Base-by-base conservation (phyloP, 1,140 invertebrate genomes). In the Monomorium pharaonis region DNA sequence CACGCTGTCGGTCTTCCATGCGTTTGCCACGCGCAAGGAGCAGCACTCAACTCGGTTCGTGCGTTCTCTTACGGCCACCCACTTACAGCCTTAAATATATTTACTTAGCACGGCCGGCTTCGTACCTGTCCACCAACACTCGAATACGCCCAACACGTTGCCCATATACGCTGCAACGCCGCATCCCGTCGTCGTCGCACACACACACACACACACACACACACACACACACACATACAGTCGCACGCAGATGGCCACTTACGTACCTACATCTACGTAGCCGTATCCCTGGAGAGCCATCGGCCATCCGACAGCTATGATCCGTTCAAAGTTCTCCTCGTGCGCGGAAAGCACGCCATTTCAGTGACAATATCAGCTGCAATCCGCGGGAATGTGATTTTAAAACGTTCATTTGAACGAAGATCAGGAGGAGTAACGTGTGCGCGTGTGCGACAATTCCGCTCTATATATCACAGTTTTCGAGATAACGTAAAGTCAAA, bases 11-110 rank as follows among this genome's bases (percentile, higher is more conserved):
- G n/a, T 3, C n/a, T n/a, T 47, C 37, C n/a, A n/a, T 21, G 27
- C 44, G 81, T 54, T 49, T 18, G 51, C 83, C 42, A n/a, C n/a
- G 24, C 10, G 42, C 14, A 49, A 24, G 67, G 63, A 27, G 37
- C 67, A 27, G 37, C 67, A 24, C 58, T 84, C 67, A 62, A 81
- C 24, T 44, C 44, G 7, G 33, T 44, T 27, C 86, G 58, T 56
- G 49, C 49, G n/a, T 76, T 86, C 65, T 84, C 80, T 75, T 67
- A 69, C 78, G 54, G 42, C 60, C 87, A 21, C 27, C 62, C 87
- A 84, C 81, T 87, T 88, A 76, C 51, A 74, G 47, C 63, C 62
- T 84, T 49, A 87, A 88, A 87, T 70, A 77, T 72, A 87, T 87
- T 88, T 67, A 74, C 60, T 74, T 67, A 51, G 24, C 54, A 27